A percentile compares a stretch with the other conserved stretches of the same genome.
These are phyloP conservation scores for Chelonus insularis DNA, from an alignment of 1,140 invertebrate genomes.

Conservation along the genomic window DNA sequence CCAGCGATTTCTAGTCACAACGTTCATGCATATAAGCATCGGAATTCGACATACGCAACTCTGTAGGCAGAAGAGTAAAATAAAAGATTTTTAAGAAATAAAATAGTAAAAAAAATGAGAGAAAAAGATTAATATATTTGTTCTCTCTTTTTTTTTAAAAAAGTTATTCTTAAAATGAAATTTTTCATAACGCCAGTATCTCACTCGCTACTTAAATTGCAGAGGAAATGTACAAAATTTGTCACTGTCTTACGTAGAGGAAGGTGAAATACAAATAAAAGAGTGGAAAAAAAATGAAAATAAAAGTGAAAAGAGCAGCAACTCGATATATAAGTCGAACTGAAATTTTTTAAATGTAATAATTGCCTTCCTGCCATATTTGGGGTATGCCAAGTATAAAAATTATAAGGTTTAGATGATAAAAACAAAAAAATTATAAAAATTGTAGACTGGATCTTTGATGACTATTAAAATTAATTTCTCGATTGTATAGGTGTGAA, in stretches of 20 bases:
- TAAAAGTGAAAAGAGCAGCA: slow-evolving; percentile 20
- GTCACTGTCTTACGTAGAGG: slow-evolving; percentile 14
- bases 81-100: not conserved
- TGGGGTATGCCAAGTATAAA: slow-evolving; percentile 63
- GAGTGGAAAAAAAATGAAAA: slow-evolving; percentile 10
- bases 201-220: slow-evolving; percentile 13
- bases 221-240: slow-evolving; percentile 32
- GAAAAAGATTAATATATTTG: not conserved
- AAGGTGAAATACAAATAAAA: slow-evolving; percentile 22
- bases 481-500: slow-evolving; percentile 32
- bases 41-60: slow-evolving; percentile 18
- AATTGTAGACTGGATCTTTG: slow-evolving; percentile 36
- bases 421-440: slow-evolving; percentile 43
- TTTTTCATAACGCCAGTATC: slow-evolving; percentile 24
- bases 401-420: slow-evolving; percentile 60
- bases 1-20: slow-evolving; percentile 33
- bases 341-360: slow-evolving; percentile 58
- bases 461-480: slow-evolving; percentile 27
- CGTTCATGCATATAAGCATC: slow-evolving; percentile 21
- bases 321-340: slow-evolving; percentile 32
- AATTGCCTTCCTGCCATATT: slow-evolving; percentile 63
- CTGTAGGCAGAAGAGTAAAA: not conserved
- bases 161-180: not conserved
- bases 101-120: not conserved
- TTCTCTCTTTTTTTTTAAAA: not conserved